Percentiles rank a stretch among this genome's conserved stretches.
phyloP scores from a whole-genome alignment of 2,113 vertebrate species.

The Odontophorus gujanensis region DNA sequence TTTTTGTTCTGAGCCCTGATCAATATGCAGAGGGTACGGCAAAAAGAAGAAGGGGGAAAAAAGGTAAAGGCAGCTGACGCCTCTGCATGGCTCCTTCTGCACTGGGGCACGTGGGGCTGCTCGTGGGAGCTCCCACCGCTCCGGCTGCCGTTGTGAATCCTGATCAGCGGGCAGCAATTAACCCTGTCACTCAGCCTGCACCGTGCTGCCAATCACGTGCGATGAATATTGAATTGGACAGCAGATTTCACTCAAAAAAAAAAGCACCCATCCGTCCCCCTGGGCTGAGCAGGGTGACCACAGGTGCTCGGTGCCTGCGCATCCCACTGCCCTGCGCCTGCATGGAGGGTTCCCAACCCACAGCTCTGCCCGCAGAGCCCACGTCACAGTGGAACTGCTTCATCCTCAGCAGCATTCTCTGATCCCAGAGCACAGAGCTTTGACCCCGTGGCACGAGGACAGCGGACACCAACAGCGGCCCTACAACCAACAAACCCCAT shows the following conservation, averaged over 20 bases:
- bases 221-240: constrained; percentile 82
- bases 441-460: not conserved
- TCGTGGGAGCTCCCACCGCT: not conserved
- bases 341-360: too few species aligned
- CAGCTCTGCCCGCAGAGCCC: too few species aligned
- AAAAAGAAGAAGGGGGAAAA: not conserved
- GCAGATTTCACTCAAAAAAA: constrained; percentile 72
- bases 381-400: too few species aligned
- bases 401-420: too few species aligned
- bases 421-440: too few species aligned
- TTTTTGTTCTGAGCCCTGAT: not conserved
- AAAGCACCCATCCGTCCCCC: constrained; percentile 79
- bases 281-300: constrained; percentile 39
- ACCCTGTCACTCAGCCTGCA: constrained; percentile 77
- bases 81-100: not conserved
- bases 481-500: accelerated
- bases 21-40: not conserved
- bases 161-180: constrained; percentile 64
- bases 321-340: too few species aligned
- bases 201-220: constrained; percentile 67
- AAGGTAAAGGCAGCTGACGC: not conserved
- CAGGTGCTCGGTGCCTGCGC: not conserved
- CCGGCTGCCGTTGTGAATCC: too few species aligned
- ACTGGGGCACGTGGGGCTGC: not conserved
- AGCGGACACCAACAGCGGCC: accelerated